These are phyloP conservation scores for Hucho hucho DNA, from an alignment of 2,113 vertebrate species.

Conservation along the genomic window DNA sequence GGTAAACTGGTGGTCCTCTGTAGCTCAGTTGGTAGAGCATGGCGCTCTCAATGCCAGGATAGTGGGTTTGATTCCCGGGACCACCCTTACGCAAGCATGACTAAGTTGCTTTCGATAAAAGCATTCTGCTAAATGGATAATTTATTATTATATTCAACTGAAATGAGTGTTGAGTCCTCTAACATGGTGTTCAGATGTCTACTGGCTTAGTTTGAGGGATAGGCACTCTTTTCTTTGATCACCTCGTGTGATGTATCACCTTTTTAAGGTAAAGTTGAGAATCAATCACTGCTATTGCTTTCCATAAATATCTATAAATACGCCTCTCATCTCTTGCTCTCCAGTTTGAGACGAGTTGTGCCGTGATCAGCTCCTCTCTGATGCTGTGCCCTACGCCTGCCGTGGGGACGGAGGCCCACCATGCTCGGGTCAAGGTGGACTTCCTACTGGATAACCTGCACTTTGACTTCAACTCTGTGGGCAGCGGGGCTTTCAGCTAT, in stretches of 20 bases:
- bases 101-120: too few species aligned
- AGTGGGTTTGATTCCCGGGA: too few species aligned
- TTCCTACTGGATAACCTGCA: slow-evolving; percentile 91
- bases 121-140: neutral
- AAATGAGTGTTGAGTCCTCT: too few species aligned
- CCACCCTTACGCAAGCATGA: too few species aligned
- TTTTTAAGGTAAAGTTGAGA: neutral
- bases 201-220: neutral
- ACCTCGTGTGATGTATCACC: neutral
- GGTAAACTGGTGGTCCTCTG: slow-evolving; percentile 52
- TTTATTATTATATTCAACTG: too few species aligned
- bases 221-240: neutral
- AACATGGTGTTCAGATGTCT: too few species aligned
- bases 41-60: too few species aligned
- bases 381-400: slow-evolving; percentile 86
- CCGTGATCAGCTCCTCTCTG: slow-evolving; percentile 82
- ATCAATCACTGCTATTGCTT: neutral
- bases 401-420: slow-evolving; percentile 74
- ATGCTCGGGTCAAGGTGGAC: slow-evolving; percentile 78
- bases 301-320: neutral
- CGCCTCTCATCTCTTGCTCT: neutral
- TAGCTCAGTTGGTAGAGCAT: too few species aligned
- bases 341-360: slow-evolving; percentile 84
- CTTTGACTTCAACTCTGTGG: slow-evolving; percentile 84
- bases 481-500: slow-evolving; percentile 83